Conservation (phyloP, 2,113 vertebrate genomes). For the Gorsachius goisagi region DNA sequence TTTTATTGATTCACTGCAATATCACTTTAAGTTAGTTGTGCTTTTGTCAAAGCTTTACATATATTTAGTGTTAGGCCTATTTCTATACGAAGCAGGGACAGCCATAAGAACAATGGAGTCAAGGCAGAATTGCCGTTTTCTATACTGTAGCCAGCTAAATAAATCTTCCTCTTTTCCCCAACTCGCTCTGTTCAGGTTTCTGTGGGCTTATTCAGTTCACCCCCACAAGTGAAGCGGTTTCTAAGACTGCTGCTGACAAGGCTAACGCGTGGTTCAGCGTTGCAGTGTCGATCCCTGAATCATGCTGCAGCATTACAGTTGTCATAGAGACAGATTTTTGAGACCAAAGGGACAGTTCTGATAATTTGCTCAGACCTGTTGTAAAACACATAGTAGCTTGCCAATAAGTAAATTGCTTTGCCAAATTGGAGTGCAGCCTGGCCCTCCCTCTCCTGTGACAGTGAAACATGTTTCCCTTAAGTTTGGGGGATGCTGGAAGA, state of each 20-base stretch:
- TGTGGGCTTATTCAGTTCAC: not conserved
- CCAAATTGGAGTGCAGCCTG: not conserved
- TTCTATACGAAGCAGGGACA: not conserved
- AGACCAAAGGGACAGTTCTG: constrained; percentile 2
- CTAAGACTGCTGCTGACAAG: not conserved
- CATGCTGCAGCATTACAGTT: constrained; percentile 19
- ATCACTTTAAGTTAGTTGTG: not conserved
- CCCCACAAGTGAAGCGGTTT: not conserved
- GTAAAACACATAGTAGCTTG: not conserved
- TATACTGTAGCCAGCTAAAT: not conserved
- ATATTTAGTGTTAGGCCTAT: not conserved
- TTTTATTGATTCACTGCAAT: not conserved
- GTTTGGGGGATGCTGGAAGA: not conserved
- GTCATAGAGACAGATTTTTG: constrained; percentile 47
- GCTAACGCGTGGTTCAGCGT: not conserved
- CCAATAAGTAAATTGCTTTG: not conserved
- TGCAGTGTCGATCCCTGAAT: not conserved
- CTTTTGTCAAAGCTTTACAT: not conserved
- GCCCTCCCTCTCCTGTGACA: not conserved
- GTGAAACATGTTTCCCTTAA: not conserved
- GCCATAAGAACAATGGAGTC: not conserved
- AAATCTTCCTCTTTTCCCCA: not conserved
- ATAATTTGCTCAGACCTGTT: not conserved
- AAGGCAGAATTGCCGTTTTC: not conserved
- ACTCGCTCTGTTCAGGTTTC: not conserved